These are phyloP conservation scores for Aegithalos caudatus DNA, from an alignment of 2,113 vertebrate genomes.

Conservation along the genomic window DNA sequence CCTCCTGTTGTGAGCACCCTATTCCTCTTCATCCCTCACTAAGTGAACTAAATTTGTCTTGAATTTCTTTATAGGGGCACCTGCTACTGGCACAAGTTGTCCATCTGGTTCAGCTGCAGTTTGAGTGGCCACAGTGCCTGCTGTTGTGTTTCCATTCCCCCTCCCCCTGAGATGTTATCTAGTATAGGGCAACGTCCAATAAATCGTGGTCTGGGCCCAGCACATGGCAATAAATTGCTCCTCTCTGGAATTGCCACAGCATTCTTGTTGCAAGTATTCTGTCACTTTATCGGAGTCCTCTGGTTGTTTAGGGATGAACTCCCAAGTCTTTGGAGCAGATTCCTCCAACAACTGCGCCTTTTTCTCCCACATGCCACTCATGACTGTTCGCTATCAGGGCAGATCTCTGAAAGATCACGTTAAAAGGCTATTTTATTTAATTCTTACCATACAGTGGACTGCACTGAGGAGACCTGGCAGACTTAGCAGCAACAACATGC, in stretches of 20 bases:
- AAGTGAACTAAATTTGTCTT: neutral
- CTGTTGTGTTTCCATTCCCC: neutral
- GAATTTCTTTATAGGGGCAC: neutral
- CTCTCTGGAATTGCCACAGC: neutral
- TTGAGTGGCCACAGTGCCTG: neutral
- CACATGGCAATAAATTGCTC: too few species aligned
- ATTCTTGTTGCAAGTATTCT: neutral
- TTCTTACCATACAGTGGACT: neutral
- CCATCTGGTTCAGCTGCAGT: neutral
- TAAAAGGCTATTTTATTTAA: neutral
- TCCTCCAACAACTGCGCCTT: neutral
- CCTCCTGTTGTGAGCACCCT: neutral
- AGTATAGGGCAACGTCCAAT: too few species aligned
- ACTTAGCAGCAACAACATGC: neutral
- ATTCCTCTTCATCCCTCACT: neutral
- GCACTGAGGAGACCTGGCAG: neutral
- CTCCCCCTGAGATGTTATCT: neutral
- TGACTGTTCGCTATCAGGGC: neutral
- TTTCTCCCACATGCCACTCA: neutral
- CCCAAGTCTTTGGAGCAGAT: neutral
- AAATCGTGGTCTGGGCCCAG: neutral
- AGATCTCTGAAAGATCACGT: neutral
- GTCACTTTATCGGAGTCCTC: neutral
- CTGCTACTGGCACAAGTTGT: neutral
- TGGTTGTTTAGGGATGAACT: neutral